Base-by-base conservation (phyloP, 92 coral and sea anemone genomes). In the Zoanthus sansibaricus region DNA sequence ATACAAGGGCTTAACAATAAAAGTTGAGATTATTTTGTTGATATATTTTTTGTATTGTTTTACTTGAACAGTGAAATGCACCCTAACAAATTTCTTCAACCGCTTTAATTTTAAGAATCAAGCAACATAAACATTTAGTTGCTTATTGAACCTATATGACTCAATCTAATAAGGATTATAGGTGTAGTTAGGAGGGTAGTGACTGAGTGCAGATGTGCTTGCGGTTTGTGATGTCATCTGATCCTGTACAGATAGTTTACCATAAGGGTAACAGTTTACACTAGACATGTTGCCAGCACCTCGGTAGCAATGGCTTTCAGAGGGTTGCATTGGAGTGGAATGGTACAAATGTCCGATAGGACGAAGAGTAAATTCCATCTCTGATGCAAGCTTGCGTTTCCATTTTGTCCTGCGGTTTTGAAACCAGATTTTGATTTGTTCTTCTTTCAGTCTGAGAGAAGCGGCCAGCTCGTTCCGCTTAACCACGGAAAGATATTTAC, bases 331-430 rank as follows among this genome's bases (percentile, higher is more conserved):
- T 80, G 85, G 59, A 47, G 61, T 80, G 5, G 85, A 49, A 45
- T 71, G 74, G 85, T 80, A 80, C 21, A 80, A 67, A 67, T 25
- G 85, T 46, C 75, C 85, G 45, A 80, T 80, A 21, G 85, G 92
- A 58, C 89, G 82, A 62, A 89, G 72, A 2, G 77, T 79, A 49
- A 89, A 84, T 54, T 89, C 89, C 83, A 83, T 86, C 64, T 89
- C 92, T 11, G 92, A 83, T 30, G 92, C 89, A 9, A 89, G 92
- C 66, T 89, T 89, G 64, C 92, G 82, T 71, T 89, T 89, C 92
- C 92, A 89, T 68, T 89, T 89, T 30, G 92, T 89, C 64, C 92
- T 85, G 46, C 92, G 83, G 83, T 89, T 89, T 76, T 89, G 92
- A 61, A 89, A 89, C 92, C 92, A 89, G 13, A 89, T 89, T 71